Evolutionary conservation across 2,797 vertebrate genomes (phyloP), one percentile per base, ranked within the genome.

Genomic region (Eospalax fontanierii): DNA sequence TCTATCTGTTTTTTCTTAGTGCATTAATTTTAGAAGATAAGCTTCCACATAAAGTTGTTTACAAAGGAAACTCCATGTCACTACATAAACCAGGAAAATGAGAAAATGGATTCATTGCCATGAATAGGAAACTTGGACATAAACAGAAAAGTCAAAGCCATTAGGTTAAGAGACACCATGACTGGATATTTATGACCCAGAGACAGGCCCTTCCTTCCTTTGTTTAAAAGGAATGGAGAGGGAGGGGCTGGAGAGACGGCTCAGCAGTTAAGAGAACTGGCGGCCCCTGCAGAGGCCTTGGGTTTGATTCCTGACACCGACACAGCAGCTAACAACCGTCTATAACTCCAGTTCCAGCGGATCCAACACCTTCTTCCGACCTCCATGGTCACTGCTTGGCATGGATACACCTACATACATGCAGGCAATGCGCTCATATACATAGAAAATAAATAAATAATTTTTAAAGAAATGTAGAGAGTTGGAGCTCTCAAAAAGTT

Each of bases 51-150:
- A 63, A 89, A 94, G 59, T 89, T 38, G 74, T 43, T 94, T 87
- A 9, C 35, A 96, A 87, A 89, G 24, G 16, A 94, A 94, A 43
- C 35, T 68, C 84, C 10, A 16, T 3, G 30, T 83, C 40, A 71
- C 30, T 57, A 33, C 0, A 18, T 75, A 59, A 85, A 9, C 70
- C 30, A 40, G 19, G 28, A 33, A 43, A 65, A 16, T 14, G 4
- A 12, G 50, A 54, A 14, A 54, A 14, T 54, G 50, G 50, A 54
- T 54, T 54, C 50, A 54, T 65, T 95, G 26, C 38, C 54, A 68
- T 85, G 70, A 89, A 74, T 19, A 76, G 63, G 16, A 90, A 93
- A 85, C 21, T 35, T 68, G 38, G 91, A 95, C 90, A 73, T 87
- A 95, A 95, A 89, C 61, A 76, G 0, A 91, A 81, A 33, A 81